These are phyloP conservation scores for Mobula birostris DNA, from an alignment of 2,113 vertebrate genomes.

Conservation along the genomic window DNA sequence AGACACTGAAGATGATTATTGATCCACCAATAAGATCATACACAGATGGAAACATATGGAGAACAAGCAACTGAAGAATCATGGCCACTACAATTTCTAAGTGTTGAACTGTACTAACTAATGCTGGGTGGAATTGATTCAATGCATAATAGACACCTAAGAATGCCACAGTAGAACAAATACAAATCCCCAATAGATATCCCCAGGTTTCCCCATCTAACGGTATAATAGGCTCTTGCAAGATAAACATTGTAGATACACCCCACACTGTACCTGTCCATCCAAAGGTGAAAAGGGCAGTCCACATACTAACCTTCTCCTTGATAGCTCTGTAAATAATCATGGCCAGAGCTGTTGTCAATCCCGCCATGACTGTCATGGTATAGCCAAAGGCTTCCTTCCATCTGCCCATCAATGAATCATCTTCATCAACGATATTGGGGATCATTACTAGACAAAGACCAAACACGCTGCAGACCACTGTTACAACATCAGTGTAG, in stretches of 20 bases:
- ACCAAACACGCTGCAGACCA: slow-evolving; percentile 80
- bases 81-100: slow-evolving; percentile 91
- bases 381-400: slow-evolving; percentile 97
- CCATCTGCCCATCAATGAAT: slow-evolving; percentile 80
- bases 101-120: slow-evolving; percentile 96
- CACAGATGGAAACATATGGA: slow-evolving; percentile 78
- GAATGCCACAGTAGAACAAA: slow-evolving; percentile 92
- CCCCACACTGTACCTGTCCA: slow-evolving; percentile 96
- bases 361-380: slow-evolving; percentile 90
- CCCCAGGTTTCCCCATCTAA: slow-evolving; percentile 92
- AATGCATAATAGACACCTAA: slow-evolving; percentile 93
- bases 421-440: slow-evolving; percentile 80
- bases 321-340: slow-evolving; percentile 93
- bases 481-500: slow-evolving; percentile 73
- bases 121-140: slow-evolving; percentile 88
- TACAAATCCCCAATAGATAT: slow-evolving; percentile 86
- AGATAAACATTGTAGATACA: slow-evolving; percentile 90
- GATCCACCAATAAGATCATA: slow-evolving; percentile 81
- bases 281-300: slow-evolving; percentile 91
- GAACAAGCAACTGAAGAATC: slow-evolving; percentile 85
- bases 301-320: slow-evolving; percentile 96
- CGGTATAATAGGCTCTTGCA: slow-evolving; percentile 93
- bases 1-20: slow-evolving; percentile 86
- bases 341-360: slow-evolving; percentile 94
- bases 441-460: slow-evolving; percentile 94